Conservation (phyloP, 2,113 vertebrate species). For the Myotis davidii region DNA sequence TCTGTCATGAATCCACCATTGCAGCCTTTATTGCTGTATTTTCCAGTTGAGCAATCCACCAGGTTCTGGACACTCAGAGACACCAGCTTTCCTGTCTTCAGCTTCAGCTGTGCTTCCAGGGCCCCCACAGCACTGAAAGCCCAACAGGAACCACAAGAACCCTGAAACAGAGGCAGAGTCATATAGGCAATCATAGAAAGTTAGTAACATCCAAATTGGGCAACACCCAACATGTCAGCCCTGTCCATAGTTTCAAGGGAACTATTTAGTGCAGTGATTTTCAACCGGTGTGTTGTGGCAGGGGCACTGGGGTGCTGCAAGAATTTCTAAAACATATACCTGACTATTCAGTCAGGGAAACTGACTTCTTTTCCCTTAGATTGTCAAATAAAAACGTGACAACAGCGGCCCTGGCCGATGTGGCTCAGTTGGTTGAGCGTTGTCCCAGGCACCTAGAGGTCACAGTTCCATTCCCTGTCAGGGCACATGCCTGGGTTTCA, state of each 20-base stretch:
- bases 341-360: too few relatives aligned
- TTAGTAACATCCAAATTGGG: neutral
- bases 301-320: neutral
- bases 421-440: neutral
- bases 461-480: neutral
- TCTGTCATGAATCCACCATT: slow-evolving; percentile 87
- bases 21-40: slow-evolving; percentile 89
- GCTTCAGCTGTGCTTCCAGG: slow-evolving; percentile 91
- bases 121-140: slow-evolving; percentile 93
- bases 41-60: slow-evolving; percentile 88
- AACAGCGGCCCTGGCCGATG: neutral
- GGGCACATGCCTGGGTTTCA: neutral
- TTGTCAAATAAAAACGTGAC: neutral
- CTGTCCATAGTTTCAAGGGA: too few relatives aligned
- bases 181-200: neutral
- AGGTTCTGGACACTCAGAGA: slow-evolving; percentile 92
- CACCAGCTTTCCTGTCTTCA: slow-evolving; percentile 86
- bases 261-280: too few relatives aligned
- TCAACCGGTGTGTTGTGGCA: too few relatives aligned
- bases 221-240: neutral
- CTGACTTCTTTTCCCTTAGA: neutral
- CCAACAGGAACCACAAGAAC: slow-evolving; percentile 92
- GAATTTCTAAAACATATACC: neutral
- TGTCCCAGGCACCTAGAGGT: neutral
- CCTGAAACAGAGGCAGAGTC: slow-evolving; percentile 77